A percentile compares a stretch with the other conserved stretches of the same genome.
Conservation (phyloP, 1,140 invertebrate genomes). For the Zaprionus capensis region DNA sequence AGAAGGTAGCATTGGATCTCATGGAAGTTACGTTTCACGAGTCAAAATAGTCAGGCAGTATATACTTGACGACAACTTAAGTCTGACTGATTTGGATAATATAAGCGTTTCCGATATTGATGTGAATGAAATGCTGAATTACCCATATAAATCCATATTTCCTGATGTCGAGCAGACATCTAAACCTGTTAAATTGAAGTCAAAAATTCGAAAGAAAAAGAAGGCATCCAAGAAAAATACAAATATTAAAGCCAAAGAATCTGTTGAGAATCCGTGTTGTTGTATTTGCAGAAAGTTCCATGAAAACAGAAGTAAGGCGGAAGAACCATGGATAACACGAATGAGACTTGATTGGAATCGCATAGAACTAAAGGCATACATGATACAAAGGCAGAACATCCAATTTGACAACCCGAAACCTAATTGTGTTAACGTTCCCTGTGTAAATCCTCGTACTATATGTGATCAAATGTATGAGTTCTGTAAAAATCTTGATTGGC, state of each 20-base stretch:
- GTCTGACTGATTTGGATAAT: neutral
- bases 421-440: neutral
- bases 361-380: conserved; percentile 46
- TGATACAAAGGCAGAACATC: conserved; percentile 3
- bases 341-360: conserved; percentile 50
- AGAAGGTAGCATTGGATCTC: neutral
- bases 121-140: neutral
- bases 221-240: neutral
- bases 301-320: neutral
- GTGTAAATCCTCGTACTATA: neutral
- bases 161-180: neutral
- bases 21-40: neutral
- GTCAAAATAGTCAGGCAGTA: neutral
- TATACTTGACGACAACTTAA: neutral
- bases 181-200: neutral
- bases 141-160: conserved; percentile 13
- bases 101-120: conserved; percentile 19
- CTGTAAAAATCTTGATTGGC: conserved; percentile 11
- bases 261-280: neutral
- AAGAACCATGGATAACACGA: conserved; percentile 37
- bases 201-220: neutral
- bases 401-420: neutral
- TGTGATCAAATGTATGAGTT: conserved; percentile 8
- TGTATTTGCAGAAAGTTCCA: conserved; percentile 5
- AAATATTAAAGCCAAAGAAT: neutral